Evolutionary conservation across 2,888 invertebrate genomes (phyloP).

Genomic region (Megaustenia siamemsis): DNA sequence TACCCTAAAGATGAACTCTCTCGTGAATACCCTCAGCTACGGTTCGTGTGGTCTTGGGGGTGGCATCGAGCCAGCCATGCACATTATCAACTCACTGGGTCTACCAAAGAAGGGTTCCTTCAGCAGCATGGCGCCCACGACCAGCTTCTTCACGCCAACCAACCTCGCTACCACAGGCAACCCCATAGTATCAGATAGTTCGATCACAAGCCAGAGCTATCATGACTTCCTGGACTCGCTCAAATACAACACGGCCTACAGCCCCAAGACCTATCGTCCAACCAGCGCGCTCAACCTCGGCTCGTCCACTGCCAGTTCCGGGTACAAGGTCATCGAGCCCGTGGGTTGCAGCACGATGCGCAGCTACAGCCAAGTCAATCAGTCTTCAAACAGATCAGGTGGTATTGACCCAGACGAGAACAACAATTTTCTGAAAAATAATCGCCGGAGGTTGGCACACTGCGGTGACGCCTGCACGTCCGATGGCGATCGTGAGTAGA

Average conservation of each 20-base stretch:
- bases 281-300: not conserved
- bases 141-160: not conserved
- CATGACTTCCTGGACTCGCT: not conserved
- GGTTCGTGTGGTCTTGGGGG: not conserved
- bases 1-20: not conserved
- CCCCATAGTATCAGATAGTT: not conserved
- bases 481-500: not conserved
- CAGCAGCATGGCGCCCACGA: not conserved
- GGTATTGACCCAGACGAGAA: slow-evolving; percentile 12
- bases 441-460: not conserved
- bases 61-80: not conserved
- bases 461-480: not conserved
- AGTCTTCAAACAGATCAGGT: not conserved
- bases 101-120: not conserved
- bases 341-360: not conserved
- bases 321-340: not conserved
- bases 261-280: not conserved
- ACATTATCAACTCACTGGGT: not conserved
- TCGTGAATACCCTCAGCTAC: not conserved
- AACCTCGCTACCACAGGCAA: not conserved
- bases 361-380: not conserved
- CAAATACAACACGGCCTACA: not conserved
- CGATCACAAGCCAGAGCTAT: no score
- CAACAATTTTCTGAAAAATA: slow-evolving; percentile 29
- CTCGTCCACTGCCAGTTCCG: not conserved